Percentiles rank a stretch among this genome's conserved stretches.
Evolutionary conservation across 2,797 vertebrate species (phyloP).

Genomic region (Rhynchotus rufescens): DNA sequence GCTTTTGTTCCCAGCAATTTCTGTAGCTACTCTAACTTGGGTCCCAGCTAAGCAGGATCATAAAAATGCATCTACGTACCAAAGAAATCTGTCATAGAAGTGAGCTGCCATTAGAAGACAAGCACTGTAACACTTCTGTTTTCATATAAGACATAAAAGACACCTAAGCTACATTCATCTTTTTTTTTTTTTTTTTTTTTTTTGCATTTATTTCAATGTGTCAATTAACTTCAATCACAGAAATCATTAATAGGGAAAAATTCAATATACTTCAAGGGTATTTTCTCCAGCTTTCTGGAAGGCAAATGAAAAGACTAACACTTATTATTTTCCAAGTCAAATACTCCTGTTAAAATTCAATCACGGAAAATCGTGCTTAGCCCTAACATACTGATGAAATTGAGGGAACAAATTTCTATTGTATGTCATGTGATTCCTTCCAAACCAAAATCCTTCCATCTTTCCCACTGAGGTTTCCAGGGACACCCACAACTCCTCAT

Average conservation of each 20-base stretch:
- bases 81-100: background rate
- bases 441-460: conserved; percentile 56
- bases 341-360: background rate
- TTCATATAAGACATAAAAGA: background rate
- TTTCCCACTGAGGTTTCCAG: background rate
- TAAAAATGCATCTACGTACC: background rate
- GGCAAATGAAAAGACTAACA: background rate
- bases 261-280: background rate
- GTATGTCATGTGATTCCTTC: conserved; percentile 52
- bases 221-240: background rate
- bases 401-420: conserved; percentile 64
- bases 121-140: background rate
- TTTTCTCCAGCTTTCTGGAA: background rate
- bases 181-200: background rate
- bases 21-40: background rate
- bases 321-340: conserved; percentile 16
- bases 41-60: background rate
- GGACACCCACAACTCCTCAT: background rate
- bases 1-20: conserved; percentile 69
- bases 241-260: background rate
- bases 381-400: background rate
- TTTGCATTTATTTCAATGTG: background rate
- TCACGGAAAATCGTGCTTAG: background rate
- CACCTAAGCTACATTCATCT: background rate
- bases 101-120: background rate